Base-by-base conservation (phyloP, 2,888 invertebrate genomes). In the Pyrocoelia pectoralis region DNA sequence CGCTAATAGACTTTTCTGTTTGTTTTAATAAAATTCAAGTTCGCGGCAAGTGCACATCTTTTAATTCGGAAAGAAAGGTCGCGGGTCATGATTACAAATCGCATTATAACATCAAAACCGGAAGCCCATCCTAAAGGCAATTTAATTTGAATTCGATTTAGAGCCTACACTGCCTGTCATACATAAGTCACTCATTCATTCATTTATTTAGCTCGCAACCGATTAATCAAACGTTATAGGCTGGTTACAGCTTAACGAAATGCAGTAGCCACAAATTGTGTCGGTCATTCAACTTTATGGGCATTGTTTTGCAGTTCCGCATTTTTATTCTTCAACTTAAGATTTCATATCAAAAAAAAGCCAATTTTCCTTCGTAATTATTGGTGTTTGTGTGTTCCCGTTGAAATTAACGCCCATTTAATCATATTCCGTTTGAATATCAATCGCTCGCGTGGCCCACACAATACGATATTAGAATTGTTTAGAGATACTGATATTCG, bases 161-260 rank as follows among this genome's bases (percentile, higher is more conserved):
- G 41, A 46, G 54, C 50, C 53, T 54, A 24, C 43, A 40, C 24
- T 43, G 57, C 57, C 59, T 59, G 56, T 61, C 61, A 56, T 50
- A 51, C 51, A 61, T 55, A 59, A 53, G 59, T 59, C 61, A 55
- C 50, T 56, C 61, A 56, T 61, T 61, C 61, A 61, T 61, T 56
- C 56, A 51, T 51, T 40, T 28, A 50, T 46, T 46, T 18, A 56
- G 49, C 59, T 59, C 19, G 52, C 59, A 59, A 53, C 56, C 56
- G 51, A 56, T 61, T 61, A 61, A 61, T 61, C 56, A 61, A 56
- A 43, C 13, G 41, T 24, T 51, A 52, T 49, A 56, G 13, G 56
- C 46, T 29, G 48, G 41, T 17, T 53, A 53, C 28, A 57, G 51
- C 57, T 56, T 51, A 58, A 51, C 59, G 46, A 53, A 59, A 52